Base-by-base conservation (phyloP, 2,888 invertebrate genomes). In the Ectemnius continuus region DNA sequence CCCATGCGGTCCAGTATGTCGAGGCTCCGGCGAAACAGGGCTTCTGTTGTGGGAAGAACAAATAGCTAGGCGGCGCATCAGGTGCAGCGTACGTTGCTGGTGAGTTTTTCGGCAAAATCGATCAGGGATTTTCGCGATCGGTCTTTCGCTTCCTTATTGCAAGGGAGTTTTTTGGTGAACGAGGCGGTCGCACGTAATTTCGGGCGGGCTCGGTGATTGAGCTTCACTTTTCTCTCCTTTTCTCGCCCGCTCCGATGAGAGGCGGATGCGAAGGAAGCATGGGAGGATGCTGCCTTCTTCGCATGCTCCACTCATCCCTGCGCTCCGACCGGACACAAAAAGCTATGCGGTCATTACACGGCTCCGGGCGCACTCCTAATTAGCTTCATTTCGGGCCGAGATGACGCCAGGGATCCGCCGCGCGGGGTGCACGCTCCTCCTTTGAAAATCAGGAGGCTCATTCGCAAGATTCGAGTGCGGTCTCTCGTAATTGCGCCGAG, bases 1-100 rank as follows among this genome's bases (percentile, higher is more conserved):
- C 36, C 36, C 70, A 69, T 66, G 73, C 64, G 78, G 75, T 78
- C 69, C 66, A 78, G 69, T 67, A 69, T 60, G 58, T 69, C 36
- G 8, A 36, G 16, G 16, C 47, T 16, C 16, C 23, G 11, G 36
- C n/a, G 57, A 16, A 18, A 36, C 28, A 58, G 48, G 18, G 36
- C 36, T 6, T 6, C 5, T 8, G 36, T 11, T 36, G 58, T 13
- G 20, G 58, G 18, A 14, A 36, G 59, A 36, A 36, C 36, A 60
- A 36, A 61, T 36, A 14, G 23, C 26, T 62, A 47, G 47, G 47
- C 62, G 62, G 62, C 26, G 62, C 52, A 36, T 36, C 36, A 62
- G 62, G 62, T 62, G 36, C 28, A 36, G 8, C 36, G 8, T 8
- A 18, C 23, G n/a, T 5, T 58, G 13, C 36, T n/a, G 58, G 18